Conservation (phyloP, 2,113 vertebrate species). For the Crotophaga sulcirostris region DNA sequence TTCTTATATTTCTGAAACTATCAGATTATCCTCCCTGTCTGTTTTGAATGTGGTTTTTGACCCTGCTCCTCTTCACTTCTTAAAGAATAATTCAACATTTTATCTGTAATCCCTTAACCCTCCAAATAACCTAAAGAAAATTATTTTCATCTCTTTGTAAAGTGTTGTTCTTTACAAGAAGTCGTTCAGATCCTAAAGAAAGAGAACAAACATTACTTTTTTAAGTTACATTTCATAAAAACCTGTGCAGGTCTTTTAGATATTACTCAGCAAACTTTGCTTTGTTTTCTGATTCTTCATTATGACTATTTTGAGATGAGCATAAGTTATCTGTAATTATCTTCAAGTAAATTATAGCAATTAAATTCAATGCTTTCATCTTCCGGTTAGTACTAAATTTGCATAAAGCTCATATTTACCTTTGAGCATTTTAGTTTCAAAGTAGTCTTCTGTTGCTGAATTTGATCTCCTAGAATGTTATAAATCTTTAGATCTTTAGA, state of each 20-base stretch:
- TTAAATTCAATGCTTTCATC: neutral
- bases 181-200: neutral
- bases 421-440: neutral
- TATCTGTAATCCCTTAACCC: neutral
- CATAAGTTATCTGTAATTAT: neutral
- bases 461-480: neutral
- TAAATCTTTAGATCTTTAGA: neutral
- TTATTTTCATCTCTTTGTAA: neutral
- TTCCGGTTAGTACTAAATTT: neutral
- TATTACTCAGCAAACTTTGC: neutral
- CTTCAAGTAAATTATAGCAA: neutral
- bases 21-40: neutral
- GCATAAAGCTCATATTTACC: neutral
- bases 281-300: neutral
- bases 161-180: neutral
- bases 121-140: neutral
- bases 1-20: neutral
- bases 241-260: neutral
- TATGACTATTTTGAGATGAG: neutral
- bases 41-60: neutral
- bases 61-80: neutral
- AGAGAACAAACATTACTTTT: neutral
- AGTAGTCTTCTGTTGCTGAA: neutral
- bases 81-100: neutral
- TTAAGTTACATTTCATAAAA: neutral